phyloP scores from a whole-genome alignment of 2,797 vertebrate genomes.

The Sebastes minor region DNA sequence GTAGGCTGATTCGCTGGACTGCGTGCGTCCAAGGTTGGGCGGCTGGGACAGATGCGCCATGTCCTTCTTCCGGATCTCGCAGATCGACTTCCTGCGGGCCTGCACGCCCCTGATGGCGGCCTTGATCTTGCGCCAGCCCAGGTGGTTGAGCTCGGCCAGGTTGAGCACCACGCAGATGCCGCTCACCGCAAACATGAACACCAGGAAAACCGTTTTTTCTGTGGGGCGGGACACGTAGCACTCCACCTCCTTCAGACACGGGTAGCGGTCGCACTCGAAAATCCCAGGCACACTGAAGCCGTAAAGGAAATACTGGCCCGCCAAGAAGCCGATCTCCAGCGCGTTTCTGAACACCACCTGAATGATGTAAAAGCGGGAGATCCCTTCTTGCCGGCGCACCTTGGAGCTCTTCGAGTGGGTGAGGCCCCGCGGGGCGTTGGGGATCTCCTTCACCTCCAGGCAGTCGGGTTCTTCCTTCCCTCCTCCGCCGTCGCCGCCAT shows the following conservation, averaged over 20 bases:
- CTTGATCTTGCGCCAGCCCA: constrained; percentile 91
- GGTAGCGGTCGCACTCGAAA: constrained; percentile 90
- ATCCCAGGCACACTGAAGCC: constrained; percentile 90
- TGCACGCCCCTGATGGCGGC: constrained; percentile 86
- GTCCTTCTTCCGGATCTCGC: constrained; percentile 87
- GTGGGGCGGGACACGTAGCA: constrained; percentile 93
- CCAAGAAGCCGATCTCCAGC: constrained; percentile 89
- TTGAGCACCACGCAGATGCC: constrained; percentile 92
- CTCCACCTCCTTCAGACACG: constrained; percentile 91
- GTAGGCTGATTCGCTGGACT: constrained; percentile 91
- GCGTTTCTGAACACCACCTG: constrained; percentile 92
- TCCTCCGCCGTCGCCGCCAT: constrained; percentile 68
- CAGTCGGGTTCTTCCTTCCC: constrained; percentile 84
- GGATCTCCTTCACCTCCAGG: constrained; percentile 84
- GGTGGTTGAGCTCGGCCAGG: constrained; percentile 91
- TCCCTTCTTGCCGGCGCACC: constrained; percentile 87
- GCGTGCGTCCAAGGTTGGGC: constrained; percentile 87
- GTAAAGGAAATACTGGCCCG: constrained; percentile 90
- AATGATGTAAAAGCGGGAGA: constrained; percentile 91
- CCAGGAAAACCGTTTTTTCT: constrained; percentile 90
- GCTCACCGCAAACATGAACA: constrained; percentile 94
- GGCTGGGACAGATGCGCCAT: constrained; percentile 82
- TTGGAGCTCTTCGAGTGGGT: constrained; percentile 83
- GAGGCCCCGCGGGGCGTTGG: constrained; percentile 78
- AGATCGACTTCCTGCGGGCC: constrained; percentile 87